A percentile compares a stretch with the other conserved stretches of the same genome.
These are phyloP conservation scores for Spea hammondii DNA, from an alignment of 2,797 vertebrate genomes.

Conservation along the genomic window DNA sequence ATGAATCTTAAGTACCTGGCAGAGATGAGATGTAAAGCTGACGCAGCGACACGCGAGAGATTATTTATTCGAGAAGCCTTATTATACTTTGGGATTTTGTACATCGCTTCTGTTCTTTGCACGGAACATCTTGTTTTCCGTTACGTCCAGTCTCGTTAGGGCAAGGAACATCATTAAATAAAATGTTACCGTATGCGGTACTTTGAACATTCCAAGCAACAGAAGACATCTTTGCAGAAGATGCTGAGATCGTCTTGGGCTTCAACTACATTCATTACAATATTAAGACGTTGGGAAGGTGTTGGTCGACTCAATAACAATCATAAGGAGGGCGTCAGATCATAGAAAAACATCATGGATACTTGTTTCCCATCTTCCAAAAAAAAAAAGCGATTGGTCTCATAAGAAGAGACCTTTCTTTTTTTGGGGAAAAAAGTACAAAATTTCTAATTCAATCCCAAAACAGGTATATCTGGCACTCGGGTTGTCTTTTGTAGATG, in stretches of 20 bases:
- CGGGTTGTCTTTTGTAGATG: too few relatives aligned
- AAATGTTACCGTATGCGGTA: background rate
- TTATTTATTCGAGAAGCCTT: background rate
- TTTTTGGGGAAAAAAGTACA: too few relatives aligned
- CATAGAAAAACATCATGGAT: too few relatives aligned
- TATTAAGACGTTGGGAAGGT: too few relatives aligned
- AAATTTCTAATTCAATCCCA: too few relatives aligned
- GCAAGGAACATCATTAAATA: background rate
- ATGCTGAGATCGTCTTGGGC: background rate
- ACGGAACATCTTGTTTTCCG: background rate
- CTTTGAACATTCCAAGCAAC: background rate
- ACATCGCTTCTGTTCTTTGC: background rate
- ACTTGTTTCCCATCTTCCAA: too few relatives aligned
- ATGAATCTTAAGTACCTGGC: background rate
- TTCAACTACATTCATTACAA: background rate
- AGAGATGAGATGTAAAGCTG: background rate
- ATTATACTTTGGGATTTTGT: background rate
- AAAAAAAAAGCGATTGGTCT: too few relatives aligned
- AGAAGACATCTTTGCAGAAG: background rate
- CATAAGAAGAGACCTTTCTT: too few relatives aligned
- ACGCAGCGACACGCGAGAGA: background rate
- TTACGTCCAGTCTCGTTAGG: background rate
- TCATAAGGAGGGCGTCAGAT: too few relatives aligned
- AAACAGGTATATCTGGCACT: too few relatives aligned
- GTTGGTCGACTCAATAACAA: too few relatives aligned